Base-by-base conservation (phyloP, 2,797 vertebrate genomes). In the Moxostoma hubbsi region DNA sequence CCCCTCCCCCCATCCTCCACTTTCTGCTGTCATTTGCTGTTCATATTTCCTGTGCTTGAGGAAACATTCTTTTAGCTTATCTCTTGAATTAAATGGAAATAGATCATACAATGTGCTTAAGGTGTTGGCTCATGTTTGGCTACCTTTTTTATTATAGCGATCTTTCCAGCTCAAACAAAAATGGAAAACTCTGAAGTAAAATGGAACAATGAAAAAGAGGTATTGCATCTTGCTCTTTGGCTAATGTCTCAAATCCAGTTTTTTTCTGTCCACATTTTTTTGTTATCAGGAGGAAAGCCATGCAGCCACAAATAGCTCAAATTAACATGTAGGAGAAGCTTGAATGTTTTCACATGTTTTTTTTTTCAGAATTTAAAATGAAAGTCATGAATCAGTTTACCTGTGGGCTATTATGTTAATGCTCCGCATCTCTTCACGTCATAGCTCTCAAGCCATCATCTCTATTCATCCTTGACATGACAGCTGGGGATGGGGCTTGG, bases 71-170 rank as follows among this genome's bases (percentile, higher is more conserved):
- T 18, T 78, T 61, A 8, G 36, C 68, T 81, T 66, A 76, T 75
- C 70, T 78, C 61, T 59, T 12, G 7, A 85, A 77, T 84, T 80
- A 80, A 88, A 88, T 46, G 67, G 79, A 53, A 83, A 79, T 73
- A 83, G 84, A 87, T 90, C 85, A 86, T 75, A 86, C 16, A 46
- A 16, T 67, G 68, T 67, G 59, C 61, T 75, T 18, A 49, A 71
- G 36, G 58, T 74, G 75, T 24, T 81, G 77, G 16, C 71, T 67
- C 68, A 57, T 73, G 66, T 70, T 81, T 62, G 45, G 62, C 55
- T 81, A 10, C 46, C 11, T 61, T 68, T 24, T 69, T 67, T 55
- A 54, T 12, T 54, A 11, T 51, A 68, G 47, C 15, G 16, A 11
- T 72, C 54, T 79, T 75, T 64, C 15, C 57, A 46, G 15, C 12